Conservation (phyloP, 1,140 invertebrate genomes). For the Latrodectus geometricus region DNA sequence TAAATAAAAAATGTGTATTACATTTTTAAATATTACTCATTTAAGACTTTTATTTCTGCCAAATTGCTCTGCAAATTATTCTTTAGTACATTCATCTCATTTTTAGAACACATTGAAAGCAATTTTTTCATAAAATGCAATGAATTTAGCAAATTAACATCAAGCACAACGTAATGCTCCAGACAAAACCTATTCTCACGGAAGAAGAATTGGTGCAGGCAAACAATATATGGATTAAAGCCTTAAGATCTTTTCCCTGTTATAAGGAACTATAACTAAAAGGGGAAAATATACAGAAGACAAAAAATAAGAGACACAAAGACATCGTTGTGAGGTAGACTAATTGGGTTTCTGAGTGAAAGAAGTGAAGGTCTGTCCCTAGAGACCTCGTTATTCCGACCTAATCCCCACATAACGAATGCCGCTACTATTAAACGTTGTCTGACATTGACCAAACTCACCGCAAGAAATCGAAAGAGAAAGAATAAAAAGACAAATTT, state of each 20-base stretch:
- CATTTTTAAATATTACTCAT: too few species aligned
- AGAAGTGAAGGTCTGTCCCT: slow-evolving; percentile 16
- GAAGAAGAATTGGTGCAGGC: too few species aligned
- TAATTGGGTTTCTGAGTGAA: slow-evolving; percentile 42
- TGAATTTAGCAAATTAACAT: too few species aligned
- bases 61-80: too few species aligned
- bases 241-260: not conserved
- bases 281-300: slow-evolving; percentile 8
- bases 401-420: slow-evolving; percentile 51
- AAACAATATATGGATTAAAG: not conserved
- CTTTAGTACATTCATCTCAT: too few species aligned
- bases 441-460: slow-evolving; percentile 34
- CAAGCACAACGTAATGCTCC: too few species aligned
- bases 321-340: slow-evolving; percentile 27
- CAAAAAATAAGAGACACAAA: slow-evolving; percentile 4
- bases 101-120: too few species aligned
- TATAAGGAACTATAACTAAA: not conserved
- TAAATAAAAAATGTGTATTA: too few species aligned
- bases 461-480: slow-evolving; percentile 10
- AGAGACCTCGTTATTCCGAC: slow-evolving; percentile 41
- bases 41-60: too few species aligned
- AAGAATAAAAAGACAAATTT: not conserved
- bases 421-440: slow-evolving; percentile 28
- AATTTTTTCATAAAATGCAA: too few species aligned
- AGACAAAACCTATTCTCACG: too few species aligned